phyloP scores from a whole-genome alignment of 2,113 vertebrate genomes.

The Ailurus styani region DNA sequence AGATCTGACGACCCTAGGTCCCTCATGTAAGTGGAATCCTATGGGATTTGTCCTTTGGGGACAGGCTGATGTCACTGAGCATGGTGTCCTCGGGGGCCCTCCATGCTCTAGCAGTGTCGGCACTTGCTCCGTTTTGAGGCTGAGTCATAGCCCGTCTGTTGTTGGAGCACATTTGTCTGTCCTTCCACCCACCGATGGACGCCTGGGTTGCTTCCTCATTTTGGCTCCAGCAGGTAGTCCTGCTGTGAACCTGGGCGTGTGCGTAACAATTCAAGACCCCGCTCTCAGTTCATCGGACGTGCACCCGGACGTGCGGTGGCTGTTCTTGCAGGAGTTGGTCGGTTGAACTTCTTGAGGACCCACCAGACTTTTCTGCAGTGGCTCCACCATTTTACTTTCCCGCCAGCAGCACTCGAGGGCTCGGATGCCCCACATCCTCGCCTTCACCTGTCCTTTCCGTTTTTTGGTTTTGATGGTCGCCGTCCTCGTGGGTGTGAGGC shows the following conservation, averaged over 20 bases:
- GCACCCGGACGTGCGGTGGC: not conserved
- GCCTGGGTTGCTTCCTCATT: too few species aligned
- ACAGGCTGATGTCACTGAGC: not conserved
- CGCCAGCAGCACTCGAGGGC: not conserved
- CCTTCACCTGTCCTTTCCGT: not conserved
- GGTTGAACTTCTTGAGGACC: not conserved
- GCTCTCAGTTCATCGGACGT: not conserved
- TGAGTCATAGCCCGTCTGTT: not conserved
- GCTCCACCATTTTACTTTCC: accelerated
- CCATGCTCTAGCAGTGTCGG: accelerated
- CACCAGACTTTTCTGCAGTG: not conserved
- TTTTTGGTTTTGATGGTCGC: not conserved
- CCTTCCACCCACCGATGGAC: accelerated
- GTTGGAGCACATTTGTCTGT: accelerated
- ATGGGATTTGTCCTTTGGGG: not conserved
- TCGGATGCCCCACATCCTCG: accelerated
- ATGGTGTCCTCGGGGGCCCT: not conserved
- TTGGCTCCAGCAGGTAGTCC: accelerated
- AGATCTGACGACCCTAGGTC: not conserved
- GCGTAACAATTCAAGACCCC: not conserved
- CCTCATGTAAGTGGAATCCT: accelerated
- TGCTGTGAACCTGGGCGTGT: not conserved
- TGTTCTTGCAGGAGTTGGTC: not conserved
- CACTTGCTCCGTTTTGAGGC: not conserved
- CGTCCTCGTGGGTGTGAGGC: not conserved